Conservation (phyloP, 2,113 vertebrate species). For the Ibidorhyncha struthersii region DNA sequence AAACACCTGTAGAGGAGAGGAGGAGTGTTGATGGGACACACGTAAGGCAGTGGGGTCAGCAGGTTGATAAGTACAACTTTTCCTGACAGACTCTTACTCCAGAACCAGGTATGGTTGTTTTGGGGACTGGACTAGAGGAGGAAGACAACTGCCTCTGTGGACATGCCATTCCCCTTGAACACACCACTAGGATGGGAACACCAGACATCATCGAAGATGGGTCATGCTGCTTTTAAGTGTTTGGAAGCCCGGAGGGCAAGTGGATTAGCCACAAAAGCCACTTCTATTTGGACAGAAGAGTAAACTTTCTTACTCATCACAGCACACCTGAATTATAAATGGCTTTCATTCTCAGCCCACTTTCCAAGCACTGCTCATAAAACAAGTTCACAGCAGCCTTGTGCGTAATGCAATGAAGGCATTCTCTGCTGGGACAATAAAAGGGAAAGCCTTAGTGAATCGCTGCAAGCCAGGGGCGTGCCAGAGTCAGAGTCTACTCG, state of each 20-base stretch:
- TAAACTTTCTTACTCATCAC: not conserved
- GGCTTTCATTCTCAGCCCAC: not conserved
- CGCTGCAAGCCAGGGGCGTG: not conserved
- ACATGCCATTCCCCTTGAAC: not conserved
- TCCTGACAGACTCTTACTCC: not conserved
- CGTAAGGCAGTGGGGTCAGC: not conserved
- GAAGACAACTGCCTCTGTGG: not conserved
- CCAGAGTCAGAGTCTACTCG: not conserved
- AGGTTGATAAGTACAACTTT: not conserved
- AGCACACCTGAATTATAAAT: not conserved
- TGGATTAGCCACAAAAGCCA: not conserved
- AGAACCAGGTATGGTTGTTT: not conserved
- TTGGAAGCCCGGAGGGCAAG: not conserved
- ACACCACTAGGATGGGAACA: fast-evolving
- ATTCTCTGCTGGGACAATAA: not conserved
- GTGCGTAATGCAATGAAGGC: not conserved
- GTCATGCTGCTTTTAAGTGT: fast-evolving
- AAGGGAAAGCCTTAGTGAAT: not conserved
- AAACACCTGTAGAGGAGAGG: not conserved
- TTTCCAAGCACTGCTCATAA: not conserved
- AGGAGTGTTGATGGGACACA: not conserved
- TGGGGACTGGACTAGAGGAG: not conserved
- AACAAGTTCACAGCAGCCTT: not conserved
- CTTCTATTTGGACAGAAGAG: not conserved
- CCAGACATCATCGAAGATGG: fast-evolving